Evolutionary conservation across 2,888 invertebrate species (phyloP).

Genomic region (Didymodactylos carnosus): DNA sequence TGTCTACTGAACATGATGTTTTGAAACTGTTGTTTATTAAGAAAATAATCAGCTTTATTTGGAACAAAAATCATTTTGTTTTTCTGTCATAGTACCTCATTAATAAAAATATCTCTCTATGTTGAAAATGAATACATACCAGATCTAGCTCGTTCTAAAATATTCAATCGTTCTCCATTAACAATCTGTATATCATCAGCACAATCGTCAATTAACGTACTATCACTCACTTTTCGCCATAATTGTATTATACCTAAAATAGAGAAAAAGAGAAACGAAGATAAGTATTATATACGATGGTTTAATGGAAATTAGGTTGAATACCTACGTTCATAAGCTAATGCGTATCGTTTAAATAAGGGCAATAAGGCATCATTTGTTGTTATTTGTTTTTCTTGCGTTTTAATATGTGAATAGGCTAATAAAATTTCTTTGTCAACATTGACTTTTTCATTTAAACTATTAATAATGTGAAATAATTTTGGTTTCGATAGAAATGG

Average conservation of each 20-base stretch:
- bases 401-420: conserved; percentile 8
- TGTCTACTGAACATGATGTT: too few species aligned
- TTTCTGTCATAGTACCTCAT: too few species aligned
- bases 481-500: conserved; percentile 1
- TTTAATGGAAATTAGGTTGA: too few species aligned
- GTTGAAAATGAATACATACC: too few species aligned
- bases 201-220: neutral
- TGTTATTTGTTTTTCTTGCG: conserved; percentile 7
- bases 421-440: conserved; percentile 11
- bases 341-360: conserved; percentile 8
- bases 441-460: conserved; percentile 2
- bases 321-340: conserved; percentile 6
- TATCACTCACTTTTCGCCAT: neutral
- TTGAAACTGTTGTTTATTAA: too few species aligned
- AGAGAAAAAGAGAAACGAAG: too few species aligned
- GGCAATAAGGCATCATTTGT: conserved; percentile 3
- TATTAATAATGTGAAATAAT: neutral
- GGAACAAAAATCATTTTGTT: too few species aligned
- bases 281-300: neutral
- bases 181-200: neutral
- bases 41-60: too few species aligned
- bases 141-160: neutral
- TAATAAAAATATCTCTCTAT: too few species aligned
- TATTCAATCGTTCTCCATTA: too few species aligned
- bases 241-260: neutral